Evolutionary conservation across 2,888 invertebrate species (phyloP), one percentile per base, ranked within the genome.

Genomic region (Pyralis farinalis): DNA sequence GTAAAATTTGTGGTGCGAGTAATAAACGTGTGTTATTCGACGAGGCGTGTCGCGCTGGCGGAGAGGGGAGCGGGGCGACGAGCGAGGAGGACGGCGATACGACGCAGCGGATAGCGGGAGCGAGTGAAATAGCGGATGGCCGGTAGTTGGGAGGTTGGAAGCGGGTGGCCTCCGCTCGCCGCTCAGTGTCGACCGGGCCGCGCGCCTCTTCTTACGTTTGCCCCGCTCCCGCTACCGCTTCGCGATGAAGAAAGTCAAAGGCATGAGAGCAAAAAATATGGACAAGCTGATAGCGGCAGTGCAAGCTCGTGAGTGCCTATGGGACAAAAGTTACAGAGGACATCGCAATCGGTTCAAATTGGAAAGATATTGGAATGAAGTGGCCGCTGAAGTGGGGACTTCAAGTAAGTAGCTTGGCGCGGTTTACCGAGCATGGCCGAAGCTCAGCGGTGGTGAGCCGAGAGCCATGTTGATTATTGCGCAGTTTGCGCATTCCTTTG

Each of bases 281-380:
- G 85, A 87, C 51, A 86, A 79, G 51, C 72, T 87, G 0, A 87
- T 88, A 34, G 81, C 79, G n/a, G 87, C 88, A 39, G 88, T 88
- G 31, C 88, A 88, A 47, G 86, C 85, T 1, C 70, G 88, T 37
- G 88, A 88, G 49, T 86, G 86, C 54, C 57, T 86, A 29, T 88
- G 89, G 89, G 88, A 87, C 47, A 86, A 78, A 45, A 83, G 79
- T 34, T 87, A 85, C 43, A 69, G 85, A 44, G 87, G 87, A 12
- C 87, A 85, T 47, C 67, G 85, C 55, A 89, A 87, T 63, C 64
- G 85, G 40, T 87, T 84, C 52, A 87, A 85, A 48, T 58, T 85
- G 66, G 88, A 86, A 67, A 68, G 87, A 9, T 88, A 84, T 56
- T 89, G 89, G 89, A 86, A 83, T 48, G 89, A 89, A 57, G 87